phyloP scores from a whole-genome alignment of 2,797 vertebrate species.

The Takifugu rubripes region DNA sequence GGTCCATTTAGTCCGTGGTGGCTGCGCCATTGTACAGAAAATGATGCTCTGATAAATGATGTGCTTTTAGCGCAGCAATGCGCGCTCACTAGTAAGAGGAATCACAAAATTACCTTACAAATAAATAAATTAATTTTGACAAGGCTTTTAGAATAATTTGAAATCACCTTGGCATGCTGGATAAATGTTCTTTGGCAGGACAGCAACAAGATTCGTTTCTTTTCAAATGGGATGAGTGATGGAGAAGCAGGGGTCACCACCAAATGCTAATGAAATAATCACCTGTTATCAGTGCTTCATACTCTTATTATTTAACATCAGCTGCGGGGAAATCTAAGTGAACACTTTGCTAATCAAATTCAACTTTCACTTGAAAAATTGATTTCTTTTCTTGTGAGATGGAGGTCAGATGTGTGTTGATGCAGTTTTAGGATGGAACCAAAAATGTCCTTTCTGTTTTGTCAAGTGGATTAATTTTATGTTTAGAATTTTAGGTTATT shows the following conservation, averaged over 20 bases:
- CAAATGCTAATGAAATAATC: constrained; percentile 56
- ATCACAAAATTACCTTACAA: constrained; percentile 58
- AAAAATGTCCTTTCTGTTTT: background rate
- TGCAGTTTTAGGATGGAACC: constrained; percentile 22
- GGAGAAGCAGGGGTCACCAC: constrained; percentile 51
- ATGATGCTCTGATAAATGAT: constrained; percentile 51
- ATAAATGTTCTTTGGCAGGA: constrained; percentile 45
- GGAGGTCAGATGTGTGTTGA: constrained; percentile 5
- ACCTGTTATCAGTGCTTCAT: constrained; percentile 41
- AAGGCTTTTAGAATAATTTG: constrained; percentile 53
- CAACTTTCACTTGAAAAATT: constrained; percentile 7
- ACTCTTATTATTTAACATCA: constrained; percentile 29
- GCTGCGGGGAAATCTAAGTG: constrained; percentile 33
- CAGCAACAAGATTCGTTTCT: constrained; percentile 39
- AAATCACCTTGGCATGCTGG: constrained; percentile 37
- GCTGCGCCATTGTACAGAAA: constrained; percentile 35
- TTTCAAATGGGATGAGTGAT: constrained; percentile 45
- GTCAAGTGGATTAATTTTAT: background rate
- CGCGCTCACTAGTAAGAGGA: constrained; percentile 46
- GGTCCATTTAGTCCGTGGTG: constrained; percentile 65
- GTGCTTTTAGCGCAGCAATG: constrained; percentile 48
- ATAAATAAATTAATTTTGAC: constrained; percentile 68
- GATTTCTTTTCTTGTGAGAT: constrained; percentile 17
- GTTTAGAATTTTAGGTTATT: background rate
- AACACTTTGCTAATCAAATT: constrained; percentile 41